Base-by-base conservation (phyloP, 2,888 invertebrate genomes). In the Pomacea canaliculata region DNA sequence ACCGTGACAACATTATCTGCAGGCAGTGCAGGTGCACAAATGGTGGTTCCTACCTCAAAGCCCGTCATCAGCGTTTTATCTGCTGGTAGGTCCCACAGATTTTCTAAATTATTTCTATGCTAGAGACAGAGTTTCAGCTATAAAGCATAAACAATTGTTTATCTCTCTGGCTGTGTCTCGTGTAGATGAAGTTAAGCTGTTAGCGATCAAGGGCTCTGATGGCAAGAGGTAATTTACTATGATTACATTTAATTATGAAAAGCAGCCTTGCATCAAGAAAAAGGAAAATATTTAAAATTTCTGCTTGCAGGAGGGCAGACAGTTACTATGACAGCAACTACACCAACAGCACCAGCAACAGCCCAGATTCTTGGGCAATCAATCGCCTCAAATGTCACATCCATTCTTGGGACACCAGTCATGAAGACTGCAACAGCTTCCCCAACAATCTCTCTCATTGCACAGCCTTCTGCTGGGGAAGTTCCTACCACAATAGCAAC, bases 31-130 rank as follows among this genome's bases (percentile, higher is more conserved):
- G 69, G 81, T 27, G 79, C 75, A 16, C 70, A 83, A 19, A 48
- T 66, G 23, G 72, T 49, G 37, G 56, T n/a, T 12, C 78, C 83
- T 48, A 76, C 79, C 48, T 76, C 82, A 49, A 87, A 86, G 82
- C 84, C 85, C 66, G 84, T 86, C 72, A 85, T 86, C 76, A 86
- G 84, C 73, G 85, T 87, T 51, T 83, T 87, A 7, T 81, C 84
- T 73, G 83, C 84, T 78, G 85, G 85, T 85, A 78, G 71, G 79
- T 71, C 27, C 10, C 16, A 16, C 16, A 56, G 16, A 56, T 10
- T 13, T 16, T 56, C 12, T 56, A 56, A 16, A 56, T 56, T 56
- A 56, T 16, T 56, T 56, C 51, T 56, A 4, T 56, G 16, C 51
- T 13, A 56, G 51, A 37, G 23, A 23, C 23, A 23, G 23, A 23